Percentiles rank a stretch among this genome's conserved stretches.
Conservation (phyloP, 64 coral and sea anemone species). For the Platygyra sinensis region DNA sequence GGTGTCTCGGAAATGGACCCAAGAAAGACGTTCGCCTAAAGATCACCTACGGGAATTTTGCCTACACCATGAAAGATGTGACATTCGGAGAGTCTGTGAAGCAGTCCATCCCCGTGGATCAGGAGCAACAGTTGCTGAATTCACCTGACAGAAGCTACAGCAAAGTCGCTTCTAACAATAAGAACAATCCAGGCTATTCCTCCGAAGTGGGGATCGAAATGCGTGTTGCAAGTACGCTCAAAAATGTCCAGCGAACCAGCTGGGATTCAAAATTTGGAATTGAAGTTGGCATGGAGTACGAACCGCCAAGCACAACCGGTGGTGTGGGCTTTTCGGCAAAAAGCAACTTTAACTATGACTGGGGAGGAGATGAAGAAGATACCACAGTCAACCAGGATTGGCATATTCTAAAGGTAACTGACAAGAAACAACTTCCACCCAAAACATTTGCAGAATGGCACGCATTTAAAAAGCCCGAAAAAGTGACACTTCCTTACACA, state of each 20-base stretch:
- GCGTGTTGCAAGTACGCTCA: constrained; percentile 32
- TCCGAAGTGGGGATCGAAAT: constrained; percentile 37
- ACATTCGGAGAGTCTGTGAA: constrained; percentile 40
- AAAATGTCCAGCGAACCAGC: constrained; percentile 34
- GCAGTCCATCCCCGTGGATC: constrained; percentile 10
- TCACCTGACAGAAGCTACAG: constrained; percentile 53
- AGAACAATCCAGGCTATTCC: not conserved
- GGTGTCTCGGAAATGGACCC: constrained; percentile 26
- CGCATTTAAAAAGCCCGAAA: constrained; percentile 45
- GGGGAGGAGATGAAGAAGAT: constrained; percentile 34
- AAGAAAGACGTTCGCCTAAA: constrained; percentile 53
- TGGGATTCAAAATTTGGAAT: constrained; percentile 45
- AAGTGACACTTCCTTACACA: constrained; percentile 64
- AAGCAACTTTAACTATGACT: constrained; percentile 35
- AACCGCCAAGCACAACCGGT: constrained; percentile 38
- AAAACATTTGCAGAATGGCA: constrained; percentile 20
- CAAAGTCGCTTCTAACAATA: constrained; percentile 24
- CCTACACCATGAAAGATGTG: constrained; percentile 54
- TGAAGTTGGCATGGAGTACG: constrained; percentile 31
- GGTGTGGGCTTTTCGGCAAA: constrained; percentile 37
- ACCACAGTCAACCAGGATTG: constrained; percentile 46
- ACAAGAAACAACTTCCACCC: constrained; percentile 35
- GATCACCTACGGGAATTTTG: constrained; percentile 57
- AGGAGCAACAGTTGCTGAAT: not conserved
- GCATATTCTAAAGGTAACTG: constrained; percentile 43